Evolutionary conservation across 2,888 invertebrate genomes (phyloP), one percentile per base, ranked within the genome.

Genomic region (Pemphredon lugubris): DNA sequence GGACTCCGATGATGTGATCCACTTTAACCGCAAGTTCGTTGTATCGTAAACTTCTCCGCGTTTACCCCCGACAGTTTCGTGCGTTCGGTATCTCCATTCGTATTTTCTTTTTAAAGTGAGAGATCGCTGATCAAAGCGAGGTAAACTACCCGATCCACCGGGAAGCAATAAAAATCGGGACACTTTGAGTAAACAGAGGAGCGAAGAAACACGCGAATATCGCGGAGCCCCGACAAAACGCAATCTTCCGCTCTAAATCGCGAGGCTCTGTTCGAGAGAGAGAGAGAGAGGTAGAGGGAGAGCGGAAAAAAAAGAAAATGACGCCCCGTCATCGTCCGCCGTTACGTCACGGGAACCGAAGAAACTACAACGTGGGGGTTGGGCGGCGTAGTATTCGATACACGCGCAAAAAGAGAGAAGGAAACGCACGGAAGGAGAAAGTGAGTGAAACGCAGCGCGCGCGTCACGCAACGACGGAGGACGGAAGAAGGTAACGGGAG

Each of bases 281-380:
- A 37, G 50, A 18, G 23, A 65, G 51, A 32, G 14, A 20, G n/a
- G 51, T 13, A 34, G 16, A 14, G n/a, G 11, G 7, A n/a, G 9
- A 4, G 16, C 14, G 26, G 6, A 13, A 40, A 4, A 11, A 13
- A 26, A 1, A 23, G 9, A 7, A 42, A 18, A 30, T 7, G 16
- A 26, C 1, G 18, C 20, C 9, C 16, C 40, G 18, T 54, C 45
- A 45, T 65, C 39, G 51, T 50, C 53, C 53, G 32, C n/a, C 42
- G 51, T 70, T 65, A 66, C 70, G 65, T 66, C 70, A 66, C 55
- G 55, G n/a, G 55, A 70, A 59, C 54, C 55, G 51, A 58, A 55
- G 4, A 66, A 59, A 66, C 58, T 47, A 45, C 58, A 48, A 16
- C 64, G 55, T n/a, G n/a, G 51, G 32, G 54, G 45, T 66, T 64